Base-by-base conservation (phyloP, 2,113 vertebrate species). In the Elgaria multicarinata region DNA sequence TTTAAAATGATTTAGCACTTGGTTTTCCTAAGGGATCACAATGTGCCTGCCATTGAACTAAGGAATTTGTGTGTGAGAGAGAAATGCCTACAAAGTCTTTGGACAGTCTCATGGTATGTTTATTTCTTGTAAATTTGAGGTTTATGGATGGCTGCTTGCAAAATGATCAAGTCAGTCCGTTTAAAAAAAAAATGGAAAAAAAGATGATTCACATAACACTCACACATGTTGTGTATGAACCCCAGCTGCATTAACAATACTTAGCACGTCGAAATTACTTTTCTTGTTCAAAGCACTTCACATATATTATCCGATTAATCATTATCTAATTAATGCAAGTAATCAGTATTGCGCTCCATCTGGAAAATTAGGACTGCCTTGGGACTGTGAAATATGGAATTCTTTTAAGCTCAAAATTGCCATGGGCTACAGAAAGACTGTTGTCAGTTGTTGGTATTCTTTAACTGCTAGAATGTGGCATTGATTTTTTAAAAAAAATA, bases 161-260 rank as follows among this genome's bases (percentile, higher is more conserved):
- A 88, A 82, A 64, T 24, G 69, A 75, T 26, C 28, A 44, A 72
- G 16, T 58, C 31, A 55, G n/a, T n/a, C 80, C 36, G 28, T 83
- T 87, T 69, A 90, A 75, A 90, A 92, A 90, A 66, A 75, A 16
- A 31, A 42, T 50, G n/a, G n/a, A n/a, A 22, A 31, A 90, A 91
- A 88, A 86, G 31, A 92, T 69, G 10, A 39, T 87, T 95, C 50
- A 91, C 90, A 92, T 81, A 46, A 16, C 16, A 39, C 86, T 93
- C 69, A 93, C 92, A 91, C 83, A 44, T 24, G 80, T 7, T 87
- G 89, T 89, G 87, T 80, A 31, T 85, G 33, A 91, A 81, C 92
- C 83, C 86, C 90, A 92, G 90, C 66, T 95, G 90, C 90, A 94
- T 92, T 95, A 90, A 83, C 62, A 90, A 90, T 91, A 77, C 75